Evolutionary conservation across 2,797 vertebrate genomes (phyloP).

Genomic region (Melanogrammus aeglefinus): DNA sequence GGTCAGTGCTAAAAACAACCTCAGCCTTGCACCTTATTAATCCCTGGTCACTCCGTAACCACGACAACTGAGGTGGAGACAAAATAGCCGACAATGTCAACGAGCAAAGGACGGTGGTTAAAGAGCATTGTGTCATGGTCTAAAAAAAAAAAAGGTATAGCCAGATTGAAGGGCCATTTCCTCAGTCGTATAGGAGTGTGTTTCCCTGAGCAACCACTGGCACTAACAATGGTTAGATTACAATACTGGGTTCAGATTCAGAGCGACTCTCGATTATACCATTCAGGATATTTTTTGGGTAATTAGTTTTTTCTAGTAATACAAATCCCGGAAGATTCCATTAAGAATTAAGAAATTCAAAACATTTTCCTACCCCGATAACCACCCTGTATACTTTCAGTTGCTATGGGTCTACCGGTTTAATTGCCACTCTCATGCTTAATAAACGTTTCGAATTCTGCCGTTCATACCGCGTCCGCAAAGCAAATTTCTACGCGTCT

Average conservation of each 20-base stretch:
- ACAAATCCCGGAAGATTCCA: not conserved
- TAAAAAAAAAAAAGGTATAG: conserved; percentile 31
- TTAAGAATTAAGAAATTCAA: not conserved
- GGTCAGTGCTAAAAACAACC: not conserved
- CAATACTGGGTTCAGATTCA: not conserved
- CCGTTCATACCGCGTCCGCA: too few species aligned
- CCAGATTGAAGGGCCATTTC: not conserved
- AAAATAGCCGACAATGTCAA: not conserved
- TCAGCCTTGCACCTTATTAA: conserved; percentile 21
- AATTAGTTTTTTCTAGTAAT: not conserved
- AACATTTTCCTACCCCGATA: not conserved
- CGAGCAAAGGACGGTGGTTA: not conserved
- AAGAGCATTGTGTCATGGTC: conserved; percentile 30
- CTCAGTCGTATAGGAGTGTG: not conserved
- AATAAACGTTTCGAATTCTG: too few species aligned
- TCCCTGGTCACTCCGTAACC: conserved; percentile 22
- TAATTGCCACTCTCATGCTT: too few species aligned
- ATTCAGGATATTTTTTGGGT: not conserved
- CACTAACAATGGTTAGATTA: conserved; percentile 34
- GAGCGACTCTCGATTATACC: not conserved
- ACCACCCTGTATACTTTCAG: too few species aligned
- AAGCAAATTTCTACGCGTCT: too few species aligned
- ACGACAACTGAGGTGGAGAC: conserved; percentile 34
- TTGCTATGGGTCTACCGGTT: not conserved
- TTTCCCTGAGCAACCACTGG: conserved; percentile 16